Conservation (phyloP, 2,113 vertebrate genomes). For the Aphyosemion australe region DNA sequence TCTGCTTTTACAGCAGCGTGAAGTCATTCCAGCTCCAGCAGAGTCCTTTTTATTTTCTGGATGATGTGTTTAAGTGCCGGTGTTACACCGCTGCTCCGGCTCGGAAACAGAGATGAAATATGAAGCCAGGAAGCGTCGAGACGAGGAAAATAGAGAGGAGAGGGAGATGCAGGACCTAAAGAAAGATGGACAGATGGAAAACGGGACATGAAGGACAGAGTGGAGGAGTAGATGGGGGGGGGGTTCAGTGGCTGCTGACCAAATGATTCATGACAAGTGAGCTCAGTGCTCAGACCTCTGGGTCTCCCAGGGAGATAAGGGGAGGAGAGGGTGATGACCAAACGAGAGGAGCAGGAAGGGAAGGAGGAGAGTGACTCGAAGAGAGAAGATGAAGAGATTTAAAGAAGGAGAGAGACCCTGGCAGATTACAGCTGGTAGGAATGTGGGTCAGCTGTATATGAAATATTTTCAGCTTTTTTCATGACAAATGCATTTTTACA, state of each 20-base stretch:
- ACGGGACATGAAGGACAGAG: not conserved
- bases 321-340: constrained; percentile 15
- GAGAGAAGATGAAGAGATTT: constrained; percentile 26
- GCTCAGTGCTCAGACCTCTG: constrained; percentile 54
- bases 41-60: too few species aligned
- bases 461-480: too few species aligned
- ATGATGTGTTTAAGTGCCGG: too few species aligned
- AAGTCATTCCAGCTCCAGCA: too few species aligned
- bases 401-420: not conserved
- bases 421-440: not conserved
- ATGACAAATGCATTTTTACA: too few species aligned
- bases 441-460: too few species aligned
- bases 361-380: too few species aligned
- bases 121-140: too few species aligned
- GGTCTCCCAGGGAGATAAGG: constrained; percentile 47
- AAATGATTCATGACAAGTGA: constrained; percentile 74
- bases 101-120: too few species aligned
- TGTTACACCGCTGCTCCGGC: too few species aligned
- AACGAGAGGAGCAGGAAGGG: constrained; percentile 13
- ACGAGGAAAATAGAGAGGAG: not conserved
- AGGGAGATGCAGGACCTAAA: not conserved
- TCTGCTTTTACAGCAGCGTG: too few species aligned
- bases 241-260: constrained; percentile 37
- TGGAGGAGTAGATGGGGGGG: constrained; percentile 21
- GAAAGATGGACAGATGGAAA: not conserved